Base-by-base conservation (phyloP, 2,888 invertebrate species). In the Nomada hirtipes region DNA sequence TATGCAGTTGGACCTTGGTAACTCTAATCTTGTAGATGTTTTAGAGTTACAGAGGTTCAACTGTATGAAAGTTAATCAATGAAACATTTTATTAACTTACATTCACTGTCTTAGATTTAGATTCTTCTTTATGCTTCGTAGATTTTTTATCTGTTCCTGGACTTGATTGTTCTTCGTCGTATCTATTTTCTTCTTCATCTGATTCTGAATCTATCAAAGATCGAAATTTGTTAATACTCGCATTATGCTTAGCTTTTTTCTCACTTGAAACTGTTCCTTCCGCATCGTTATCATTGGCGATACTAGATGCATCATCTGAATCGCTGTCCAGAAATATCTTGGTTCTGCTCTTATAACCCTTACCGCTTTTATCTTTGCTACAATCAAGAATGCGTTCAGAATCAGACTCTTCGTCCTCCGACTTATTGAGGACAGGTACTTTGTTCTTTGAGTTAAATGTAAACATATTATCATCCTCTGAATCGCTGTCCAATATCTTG, bases 271-370 rank as follows among this genome's bases (percentile, higher is more conserved):
- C 10, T 11, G 4, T n/a, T 59, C 53, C 26, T 42, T 61, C 26
- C 9, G 42, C 23, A 26, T 64, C 15, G 47, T 2, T 71, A 29
- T 36, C 4, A 52, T 26, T 55, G 0, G 0, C 42, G n/a, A 20
- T 64, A 55, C 15, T 42, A 9, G 0, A 50, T 15, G 81, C 65
- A 44, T 90, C 86, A 57, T 91, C 90, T 47, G 89, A 90, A 82
- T 92, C 89, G 65, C 89, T 91, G 52, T 91, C 87, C 52, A 91
- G 47, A 18, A 88, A 4, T 59, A 18, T 74, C n/a, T 70, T n/a
- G 50, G 7, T 59, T 20, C 2, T 13, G 7, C 0, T 76, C 23
- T 59, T 80, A 26, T 44, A 68, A 50, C 55, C 50, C 2, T 4
- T 59, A 42, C n/a, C 44, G 3, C 42, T 50, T 20, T 42, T 44